phyloP scores from a whole-genome alignment of 2,113 vertebrate species.

The Elanus axillaris region DNA sequence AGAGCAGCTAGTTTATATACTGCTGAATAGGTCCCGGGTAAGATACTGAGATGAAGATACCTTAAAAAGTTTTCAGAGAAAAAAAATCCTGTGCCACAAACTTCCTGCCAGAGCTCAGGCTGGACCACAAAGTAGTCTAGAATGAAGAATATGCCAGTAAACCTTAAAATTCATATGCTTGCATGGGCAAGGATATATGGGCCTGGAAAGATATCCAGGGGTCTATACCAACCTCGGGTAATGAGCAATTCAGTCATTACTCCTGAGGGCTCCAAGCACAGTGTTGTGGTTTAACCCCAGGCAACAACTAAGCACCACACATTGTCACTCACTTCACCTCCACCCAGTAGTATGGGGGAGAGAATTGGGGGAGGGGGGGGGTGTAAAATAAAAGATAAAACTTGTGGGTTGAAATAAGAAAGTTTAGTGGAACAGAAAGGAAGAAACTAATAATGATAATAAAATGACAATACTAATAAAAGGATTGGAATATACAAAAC shows the following conservation, averaged over 20 bases:
- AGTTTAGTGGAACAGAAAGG: too few relatives aligned
- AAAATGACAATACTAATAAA: too few relatives aligned
- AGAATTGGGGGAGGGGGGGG: too few relatives aligned
- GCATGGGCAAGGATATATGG: neutral
- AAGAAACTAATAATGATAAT: too few relatives aligned
- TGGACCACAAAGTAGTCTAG: neutral
- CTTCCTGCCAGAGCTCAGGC: neutral
- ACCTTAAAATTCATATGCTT: neutral
- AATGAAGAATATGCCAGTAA: neutral
- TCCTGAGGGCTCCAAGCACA: neutral
- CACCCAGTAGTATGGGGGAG: too few relatives aligned
- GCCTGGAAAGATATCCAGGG: neutral
- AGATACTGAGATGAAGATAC: neutral
- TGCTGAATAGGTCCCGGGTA: neutral
- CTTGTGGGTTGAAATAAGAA: too few relatives aligned
- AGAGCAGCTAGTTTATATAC: neutral
- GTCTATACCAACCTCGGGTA: neutral
- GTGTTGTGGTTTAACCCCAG: too few relatives aligned
- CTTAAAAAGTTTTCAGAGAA: neutral
- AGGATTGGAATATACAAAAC: too few relatives aligned
- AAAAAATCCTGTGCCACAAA: neutral
- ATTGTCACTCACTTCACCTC: too few relatives aligned
- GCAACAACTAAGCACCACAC: too few relatives aligned
- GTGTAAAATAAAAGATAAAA: too few relatives aligned
- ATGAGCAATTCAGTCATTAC: neutral